Percentiles rank a stretch among this genome's conserved stretches.
phyloP scores from a whole-genome alignment of 2,113 vertebrate species.

The Atlantisia rogersi region DNA sequence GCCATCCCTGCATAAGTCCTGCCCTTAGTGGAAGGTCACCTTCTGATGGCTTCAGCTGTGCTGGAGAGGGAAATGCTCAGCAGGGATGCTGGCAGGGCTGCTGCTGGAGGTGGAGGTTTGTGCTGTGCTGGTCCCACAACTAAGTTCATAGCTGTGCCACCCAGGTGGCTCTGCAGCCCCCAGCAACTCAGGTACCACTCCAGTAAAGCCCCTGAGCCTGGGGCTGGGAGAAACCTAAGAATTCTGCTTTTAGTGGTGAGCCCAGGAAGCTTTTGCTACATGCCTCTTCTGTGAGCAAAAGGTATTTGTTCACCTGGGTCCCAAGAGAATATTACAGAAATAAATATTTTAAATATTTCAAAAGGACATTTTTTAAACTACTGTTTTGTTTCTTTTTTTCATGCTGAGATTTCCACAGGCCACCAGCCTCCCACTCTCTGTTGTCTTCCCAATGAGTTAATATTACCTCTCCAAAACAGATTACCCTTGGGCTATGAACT shows the following conservation, averaged over 20 bases:
- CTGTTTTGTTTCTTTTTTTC: neutral
- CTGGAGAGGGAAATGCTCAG: fast-evolving
- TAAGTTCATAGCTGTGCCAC: neutral
- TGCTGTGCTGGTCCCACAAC: neutral
- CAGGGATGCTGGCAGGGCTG: neutral
- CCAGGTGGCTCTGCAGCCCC: neutral
- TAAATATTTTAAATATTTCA: no score
- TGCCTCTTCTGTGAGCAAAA: neutral
- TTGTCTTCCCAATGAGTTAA: neutral
- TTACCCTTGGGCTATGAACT: neutral
- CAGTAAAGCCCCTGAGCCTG: neutral
- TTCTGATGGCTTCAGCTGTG: neutral
- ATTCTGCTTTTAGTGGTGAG: neutral
- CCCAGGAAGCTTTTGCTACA: neutral
- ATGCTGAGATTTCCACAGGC: neutral
- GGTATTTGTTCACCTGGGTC: neutral
- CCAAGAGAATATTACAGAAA: neutral
- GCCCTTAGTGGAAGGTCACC: neutral
- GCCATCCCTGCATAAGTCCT: neutral
- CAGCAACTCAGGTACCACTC: fast-evolving
- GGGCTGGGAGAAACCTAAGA: neutral
- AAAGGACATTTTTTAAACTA: no score
- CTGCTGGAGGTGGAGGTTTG: fast-evolving
- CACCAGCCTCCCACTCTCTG: neutral
- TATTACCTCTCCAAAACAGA: neutral